Evolutionary conservation across 2,113 vertebrate species (phyloP).

Genomic region (Tetrax tetrax): DNA sequence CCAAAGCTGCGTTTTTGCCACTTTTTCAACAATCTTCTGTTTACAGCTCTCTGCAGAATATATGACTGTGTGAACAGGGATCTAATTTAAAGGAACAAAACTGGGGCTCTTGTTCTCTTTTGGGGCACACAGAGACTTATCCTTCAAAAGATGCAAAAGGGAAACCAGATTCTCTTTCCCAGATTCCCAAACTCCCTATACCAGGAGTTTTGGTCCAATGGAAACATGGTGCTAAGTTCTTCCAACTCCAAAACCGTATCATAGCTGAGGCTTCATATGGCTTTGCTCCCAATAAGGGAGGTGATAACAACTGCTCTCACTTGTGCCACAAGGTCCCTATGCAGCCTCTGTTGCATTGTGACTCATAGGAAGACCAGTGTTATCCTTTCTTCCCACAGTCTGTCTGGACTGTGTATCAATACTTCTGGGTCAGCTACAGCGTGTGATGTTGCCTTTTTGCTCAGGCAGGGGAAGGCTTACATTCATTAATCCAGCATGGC

Average conservation of each 20-base stretch:
- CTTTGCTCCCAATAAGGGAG: not conserved
- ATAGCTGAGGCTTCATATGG: not conserved
- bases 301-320: not conserved
- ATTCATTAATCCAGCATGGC: not conserved
- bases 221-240: not conserved
- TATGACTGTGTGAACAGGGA: accelerated
- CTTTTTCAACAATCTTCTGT: not conserved
- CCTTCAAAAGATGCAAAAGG: not conserved
- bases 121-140: not conserved
- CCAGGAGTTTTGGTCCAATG: not conserved
- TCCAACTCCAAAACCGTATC: not conserved
- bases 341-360: not conserved
- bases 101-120: accelerated
- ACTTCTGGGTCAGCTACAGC: not conserved
- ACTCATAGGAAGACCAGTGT: not conserved
- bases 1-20: not conserved
- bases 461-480: not conserved
- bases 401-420: not conserved
- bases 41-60: not conserved
- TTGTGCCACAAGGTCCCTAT: not conserved
- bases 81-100: not conserved
- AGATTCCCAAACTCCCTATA: no score
- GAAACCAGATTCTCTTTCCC: not conserved
- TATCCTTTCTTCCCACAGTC: not conserved
- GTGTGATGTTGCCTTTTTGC: not conserved